Percentiles rank a stretch among this genome's conserved stretches.
Conservation (phyloP, 1,140 invertebrate genomes). For the Orchestia grillus region DNA sequence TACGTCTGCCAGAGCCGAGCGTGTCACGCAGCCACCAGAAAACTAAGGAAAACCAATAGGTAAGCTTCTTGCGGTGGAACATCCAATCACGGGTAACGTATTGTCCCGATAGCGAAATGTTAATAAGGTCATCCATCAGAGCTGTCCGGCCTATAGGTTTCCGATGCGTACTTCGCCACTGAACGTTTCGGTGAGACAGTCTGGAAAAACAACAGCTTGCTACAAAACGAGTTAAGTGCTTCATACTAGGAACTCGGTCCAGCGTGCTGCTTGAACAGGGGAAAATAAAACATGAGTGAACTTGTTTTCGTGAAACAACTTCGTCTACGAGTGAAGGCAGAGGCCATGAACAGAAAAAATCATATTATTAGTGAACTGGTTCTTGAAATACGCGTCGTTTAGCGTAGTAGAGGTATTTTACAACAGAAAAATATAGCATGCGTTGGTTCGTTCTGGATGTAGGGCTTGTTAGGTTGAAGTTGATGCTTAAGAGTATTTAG, state of each 20-base stretch:
- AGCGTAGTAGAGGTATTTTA: neutral
- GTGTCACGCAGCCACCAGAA: neutral
- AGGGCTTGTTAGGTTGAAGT: neutral
- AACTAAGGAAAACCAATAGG: slow-evolving; percentile 48
- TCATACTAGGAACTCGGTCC: neutral
- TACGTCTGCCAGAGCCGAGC: neutral
- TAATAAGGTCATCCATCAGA: slow-evolving; percentile 55
- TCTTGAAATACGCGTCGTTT: neutral
- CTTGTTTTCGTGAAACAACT: neutral
- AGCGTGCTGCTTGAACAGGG: neutral
- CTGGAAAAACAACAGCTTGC: neutral
- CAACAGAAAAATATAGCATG: neutral
- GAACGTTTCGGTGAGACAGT: neutral
- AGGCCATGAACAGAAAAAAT: neutral
- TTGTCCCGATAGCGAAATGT: slow-evolving; percentile 53
- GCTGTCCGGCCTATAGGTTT: slow-evolving; percentile 46
- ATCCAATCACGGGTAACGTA: slow-evolving; percentile 54
- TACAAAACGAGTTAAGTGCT: neutral
- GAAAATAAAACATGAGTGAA: neutral
- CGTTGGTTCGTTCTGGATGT: neutral
- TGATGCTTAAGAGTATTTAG: neutral
- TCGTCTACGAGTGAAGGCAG: neutral
- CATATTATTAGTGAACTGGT: neutral
- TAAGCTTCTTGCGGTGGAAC: neutral
- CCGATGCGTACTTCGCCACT: slow-evolving; percentile 13